Evolutionary conservation across 2,797 vertebrate species (phyloP), one percentile per base, ranked within the genome.

Genomic region (Rhadinocentrus ornatus): DNA sequence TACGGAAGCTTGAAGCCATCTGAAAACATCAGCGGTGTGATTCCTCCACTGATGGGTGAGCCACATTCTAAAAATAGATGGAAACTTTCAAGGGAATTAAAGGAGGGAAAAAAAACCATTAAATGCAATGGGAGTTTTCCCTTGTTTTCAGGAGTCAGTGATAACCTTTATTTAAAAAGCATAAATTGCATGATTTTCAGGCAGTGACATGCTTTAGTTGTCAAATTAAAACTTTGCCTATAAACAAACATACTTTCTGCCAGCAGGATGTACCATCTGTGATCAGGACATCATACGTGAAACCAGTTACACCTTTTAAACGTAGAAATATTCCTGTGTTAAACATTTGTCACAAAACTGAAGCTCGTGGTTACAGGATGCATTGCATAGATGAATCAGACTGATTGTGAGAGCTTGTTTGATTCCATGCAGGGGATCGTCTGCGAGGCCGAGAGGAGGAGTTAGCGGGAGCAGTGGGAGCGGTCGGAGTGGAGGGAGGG

Each of bases 371-470:
- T 26, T 16, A 4, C 20, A 46, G 32, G 26, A 44, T 50, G 44
- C 0, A 4, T 1, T 74, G 52, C 76, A 66, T 65, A 13, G 75
- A 52, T 71, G 18, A 52, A 22, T 71, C 37, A 22, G 9, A 57
- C 16, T 71, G 41, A 82, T 52, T 2, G 3, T n/a, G 20, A 22
- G 24, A 26, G 20, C 22, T 26, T 66, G 16, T 85, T 55, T 75
- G 41, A 74, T 18, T 81, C 1, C 91, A 35, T 79, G 2, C 90
- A 99, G 98, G 98, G 9, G 98, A 99, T 72, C 92, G 97, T 34
- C 84, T 99, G 58, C 95, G 91, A 63, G 97, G 97, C 86, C 97
- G 96, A 18, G 97, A 98, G 84, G 95, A 94, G 39, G 96, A 94
- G 83, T 81, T 99, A 90, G 97, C 96, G 0, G 87, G 64, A 0